These are phyloP conservation scores for Corythaixoides concolor DNA, from an alignment of 2,113 vertebrate species.

Conservation along the genomic window DNA sequence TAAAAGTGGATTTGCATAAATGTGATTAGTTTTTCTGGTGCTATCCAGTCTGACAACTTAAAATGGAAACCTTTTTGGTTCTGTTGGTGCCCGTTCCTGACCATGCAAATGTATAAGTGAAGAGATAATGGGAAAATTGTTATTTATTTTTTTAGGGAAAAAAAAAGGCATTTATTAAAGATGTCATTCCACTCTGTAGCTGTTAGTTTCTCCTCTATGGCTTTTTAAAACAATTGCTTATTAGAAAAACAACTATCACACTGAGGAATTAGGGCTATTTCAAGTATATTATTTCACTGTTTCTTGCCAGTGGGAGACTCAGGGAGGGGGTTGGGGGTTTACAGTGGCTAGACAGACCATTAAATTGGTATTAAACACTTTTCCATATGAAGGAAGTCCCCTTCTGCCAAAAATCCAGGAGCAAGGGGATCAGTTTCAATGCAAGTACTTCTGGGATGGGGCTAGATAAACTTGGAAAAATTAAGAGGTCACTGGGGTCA, in stretches of 20 bases:
- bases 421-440: conserved; percentile 73
- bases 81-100: not conserved
- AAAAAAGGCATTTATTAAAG: not conserved
- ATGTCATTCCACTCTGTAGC: not conserved
- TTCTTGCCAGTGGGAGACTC: conserved; percentile 49
- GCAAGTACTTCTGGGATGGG: conserved; percentile 59
- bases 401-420: conserved; percentile 73
- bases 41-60: not conserved
- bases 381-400: conserved; percentile 79
- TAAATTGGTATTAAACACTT: conserved; percentile 81
- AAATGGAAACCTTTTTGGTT: not conserved
- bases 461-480: conserved; percentile 77
- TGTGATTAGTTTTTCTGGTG: not conserved
- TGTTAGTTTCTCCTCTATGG: not conserved
- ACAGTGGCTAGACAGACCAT: conserved; percentile 78
- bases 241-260: conserved; percentile 40
- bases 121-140: not conserved
- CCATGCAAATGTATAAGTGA: not conserved
- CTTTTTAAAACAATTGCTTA: not conserved
- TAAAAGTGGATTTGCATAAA: not conserved
- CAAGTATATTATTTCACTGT: conserved; percentile 63
- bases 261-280: conserved; percentile 43
- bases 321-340: conserved; percentile 20
- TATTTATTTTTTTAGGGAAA: not conserved
- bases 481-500: conserved; percentile 77